A percentile compares a stretch with the other conserved stretches of the same genome.
Evolutionary conservation across 1,140 invertebrate species (phyloP).

Genomic region (Mya arenaria): DNA sequence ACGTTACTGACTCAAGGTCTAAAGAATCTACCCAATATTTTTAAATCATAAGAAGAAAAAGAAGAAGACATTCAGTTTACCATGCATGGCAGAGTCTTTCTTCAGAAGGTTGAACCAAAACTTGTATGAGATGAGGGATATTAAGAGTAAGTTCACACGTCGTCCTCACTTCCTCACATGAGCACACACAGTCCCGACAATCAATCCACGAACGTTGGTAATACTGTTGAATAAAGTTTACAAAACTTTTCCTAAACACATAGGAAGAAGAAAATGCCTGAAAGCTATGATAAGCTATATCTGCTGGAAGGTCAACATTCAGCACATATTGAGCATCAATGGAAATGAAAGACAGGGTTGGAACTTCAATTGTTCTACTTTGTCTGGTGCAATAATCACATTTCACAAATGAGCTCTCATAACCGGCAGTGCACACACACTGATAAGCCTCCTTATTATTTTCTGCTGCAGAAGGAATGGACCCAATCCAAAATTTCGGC

Average conservation of each 20-base stretch:
- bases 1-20: neutral
- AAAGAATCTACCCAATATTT: neutral
- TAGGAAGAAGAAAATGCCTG: neutral
- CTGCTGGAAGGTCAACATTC: neutral
- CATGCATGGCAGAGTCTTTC: slow-evolving; percentile 36
- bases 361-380: neutral
- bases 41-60: too few relatives aligned
- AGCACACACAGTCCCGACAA: neutral
- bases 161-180: slow-evolving; percentile 6
- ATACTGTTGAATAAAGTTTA: slow-evolving; percentile 9
- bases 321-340: slow-evolving; percentile 6
- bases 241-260: slow-evolving; percentile 29
- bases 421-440: neutral
- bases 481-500: neutral
- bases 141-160: neutral
- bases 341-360: slow-evolving; percentile 3
- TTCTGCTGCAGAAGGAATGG: slow-evolving; percentile 54
- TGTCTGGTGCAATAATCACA: neutral
- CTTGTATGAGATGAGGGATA: slow-evolving; percentile 20
- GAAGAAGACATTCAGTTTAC: too few relatives aligned
- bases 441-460: neutral
- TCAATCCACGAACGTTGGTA: slow-evolving; percentile 4
- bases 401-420: neutral
- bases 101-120: neutral
- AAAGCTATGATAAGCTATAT: slow-evolving; percentile 32